phyloP scores from a whole-genome alignment of 2,113 vertebrate genomes.

The Catagonus wagneri region DNA sequence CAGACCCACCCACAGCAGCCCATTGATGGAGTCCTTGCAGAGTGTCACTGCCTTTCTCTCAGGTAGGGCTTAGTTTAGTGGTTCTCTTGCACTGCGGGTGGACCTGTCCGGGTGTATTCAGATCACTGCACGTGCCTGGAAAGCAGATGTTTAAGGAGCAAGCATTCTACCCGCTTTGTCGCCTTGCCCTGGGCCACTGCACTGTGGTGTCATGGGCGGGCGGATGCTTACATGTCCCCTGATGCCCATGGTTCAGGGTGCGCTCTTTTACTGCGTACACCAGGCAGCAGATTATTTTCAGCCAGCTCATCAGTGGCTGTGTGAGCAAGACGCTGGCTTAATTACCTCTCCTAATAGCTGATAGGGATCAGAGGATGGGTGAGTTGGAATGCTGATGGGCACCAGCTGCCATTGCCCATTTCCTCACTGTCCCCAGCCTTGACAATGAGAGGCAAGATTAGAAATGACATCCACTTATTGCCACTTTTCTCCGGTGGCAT shows the following conservation, averaged over 20 bases:
- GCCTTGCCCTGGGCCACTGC: background rate
- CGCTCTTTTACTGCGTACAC: background rate
- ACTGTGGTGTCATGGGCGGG: background rate
- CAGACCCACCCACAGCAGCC: background rate
- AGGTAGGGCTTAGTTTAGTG: background rate
- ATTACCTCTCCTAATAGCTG: slow-evolving; percentile 81
- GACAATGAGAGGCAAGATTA: slow-evolving; percentile 74
- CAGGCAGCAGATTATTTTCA: background rate
- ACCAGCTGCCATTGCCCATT: slow-evolving; percentile 81
- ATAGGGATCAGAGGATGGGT: slow-evolving; percentile 67
- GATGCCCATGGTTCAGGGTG: background rate
- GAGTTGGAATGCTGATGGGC: slow-evolving; percentile 64
- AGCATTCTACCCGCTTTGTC: background rate
- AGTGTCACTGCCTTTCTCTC: background rate
- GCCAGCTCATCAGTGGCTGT: slow-evolving; percentile 33
- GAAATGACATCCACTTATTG: slow-evolving; percentile 66
- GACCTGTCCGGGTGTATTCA: background rate
- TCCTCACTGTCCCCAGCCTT: slow-evolving; percentile 73
- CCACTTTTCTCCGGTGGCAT: background rate
- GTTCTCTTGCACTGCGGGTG: background rate
- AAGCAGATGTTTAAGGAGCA: background rate
- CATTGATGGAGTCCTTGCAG: background rate
- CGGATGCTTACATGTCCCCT: background rate
- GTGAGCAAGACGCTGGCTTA: slow-evolving; percentile 62
- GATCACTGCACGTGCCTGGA: background rate